Percentiles rank a stretch among this genome's conserved stretches.
phyloP scores from a whole-genome alignment of 2,113 vertebrate genomes.

The Stegastes partitus region DNA sequence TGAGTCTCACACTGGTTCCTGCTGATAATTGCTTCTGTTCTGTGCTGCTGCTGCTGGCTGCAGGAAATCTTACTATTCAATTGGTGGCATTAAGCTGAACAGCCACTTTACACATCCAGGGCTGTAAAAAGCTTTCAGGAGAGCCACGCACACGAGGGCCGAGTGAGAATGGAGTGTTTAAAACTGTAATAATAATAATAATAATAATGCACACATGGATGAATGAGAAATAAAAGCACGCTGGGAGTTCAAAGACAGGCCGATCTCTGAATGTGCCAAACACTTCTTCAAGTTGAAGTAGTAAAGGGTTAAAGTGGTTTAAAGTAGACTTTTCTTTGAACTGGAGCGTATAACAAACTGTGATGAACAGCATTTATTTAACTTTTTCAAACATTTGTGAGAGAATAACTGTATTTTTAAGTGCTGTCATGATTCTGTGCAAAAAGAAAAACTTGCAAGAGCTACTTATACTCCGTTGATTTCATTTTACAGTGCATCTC shows the following conservation, averaged over 20 bases:
- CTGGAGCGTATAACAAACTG: neutral
- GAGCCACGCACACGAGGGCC: constrained; percentile 34
- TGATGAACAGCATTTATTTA: neutral
- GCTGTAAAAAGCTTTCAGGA: constrained; percentile 53
- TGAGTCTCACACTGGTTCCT: constrained; percentile 33
- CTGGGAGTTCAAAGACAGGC: neutral
- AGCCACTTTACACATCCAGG: constrained; percentile 52
- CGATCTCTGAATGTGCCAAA: constrained; percentile 4
- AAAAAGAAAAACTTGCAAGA: neutral
- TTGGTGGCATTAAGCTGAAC: constrained; percentile 56
- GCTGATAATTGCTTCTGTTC: constrained; percentile 59
- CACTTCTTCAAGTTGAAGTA: neutral
- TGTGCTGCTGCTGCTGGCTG: constrained; percentile 53
- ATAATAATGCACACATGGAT: constrained; percentile 47
- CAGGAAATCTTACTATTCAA: constrained; percentile 37
- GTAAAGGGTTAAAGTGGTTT: neutral
- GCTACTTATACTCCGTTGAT: neutral
- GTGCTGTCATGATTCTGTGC: neutral
- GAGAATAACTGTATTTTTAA: neutral
- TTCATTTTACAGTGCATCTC: neutral
- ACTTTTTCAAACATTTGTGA: neutral
- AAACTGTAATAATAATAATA: constrained; percentile 46
- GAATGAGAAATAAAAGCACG: constrained; percentile 41
- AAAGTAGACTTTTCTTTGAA: neutral
- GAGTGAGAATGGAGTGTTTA: constrained; percentile 48